Evolutionary conservation across 2,113 vertebrate genomes (phyloP).

Genomic region (Lophius piscatorius): DNA sequence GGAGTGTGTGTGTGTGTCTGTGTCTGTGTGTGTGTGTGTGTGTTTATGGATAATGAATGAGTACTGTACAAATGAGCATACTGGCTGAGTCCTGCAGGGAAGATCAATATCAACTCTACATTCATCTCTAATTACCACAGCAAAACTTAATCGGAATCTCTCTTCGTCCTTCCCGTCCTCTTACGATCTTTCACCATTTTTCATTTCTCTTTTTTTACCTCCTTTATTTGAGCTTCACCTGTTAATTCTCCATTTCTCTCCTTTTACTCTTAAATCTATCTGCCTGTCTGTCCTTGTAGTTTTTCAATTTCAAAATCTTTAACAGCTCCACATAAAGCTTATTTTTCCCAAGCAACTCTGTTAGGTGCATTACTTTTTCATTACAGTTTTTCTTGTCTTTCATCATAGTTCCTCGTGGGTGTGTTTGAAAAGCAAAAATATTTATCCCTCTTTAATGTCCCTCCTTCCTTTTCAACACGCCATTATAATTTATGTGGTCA

Average conservation of each 20-base stretch:
- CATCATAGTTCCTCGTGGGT: constrained; percentile 6
- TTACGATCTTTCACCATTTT: constrained; percentile 19
- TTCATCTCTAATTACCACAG: constrained; percentile 72
- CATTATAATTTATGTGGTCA: constrained; percentile 30
- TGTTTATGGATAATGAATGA: constrained; percentile 52
- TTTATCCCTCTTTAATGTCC: background rate
- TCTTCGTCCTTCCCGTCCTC: constrained; percentile 19
- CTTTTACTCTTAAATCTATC: constrained; percentile 2
- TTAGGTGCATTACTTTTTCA: constrained; percentile 9
- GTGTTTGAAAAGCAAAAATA: constrained; percentile 23
- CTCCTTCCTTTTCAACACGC: background rate
- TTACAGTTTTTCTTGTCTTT: constrained; percentile 4
- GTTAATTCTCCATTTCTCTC: constrained; percentile 1
- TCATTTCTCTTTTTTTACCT: background rate
- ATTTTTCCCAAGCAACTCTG: background rate
- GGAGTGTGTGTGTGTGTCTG: constrained; percentile 32
- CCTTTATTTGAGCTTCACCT: background rate
- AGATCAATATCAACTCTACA: constrained; percentile 73
- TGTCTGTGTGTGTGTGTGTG: constrained; percentile 6
- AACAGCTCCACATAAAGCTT: constrained; percentile 4
- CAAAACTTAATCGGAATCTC: constrained; percentile 35
- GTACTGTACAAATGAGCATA: constrained; percentile 62
- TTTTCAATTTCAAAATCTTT: background rate
- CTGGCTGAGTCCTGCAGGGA: constrained; percentile 61
- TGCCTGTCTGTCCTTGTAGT: background rate